These are phyloP conservation scores for Buteo buteo DNA, from an alignment of 2,113 vertebrate species.

Conservation along the genomic window DNA sequence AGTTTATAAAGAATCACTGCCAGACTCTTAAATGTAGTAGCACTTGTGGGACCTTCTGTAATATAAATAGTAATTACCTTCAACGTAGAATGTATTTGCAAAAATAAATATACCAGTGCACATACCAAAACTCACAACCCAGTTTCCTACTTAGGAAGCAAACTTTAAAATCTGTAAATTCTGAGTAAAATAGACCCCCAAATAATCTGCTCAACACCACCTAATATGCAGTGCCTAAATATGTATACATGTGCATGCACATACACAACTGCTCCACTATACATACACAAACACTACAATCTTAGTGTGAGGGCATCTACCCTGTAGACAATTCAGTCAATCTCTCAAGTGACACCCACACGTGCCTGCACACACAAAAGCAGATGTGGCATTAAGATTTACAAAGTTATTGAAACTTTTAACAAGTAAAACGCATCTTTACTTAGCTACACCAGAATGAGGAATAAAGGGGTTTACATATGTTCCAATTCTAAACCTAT, in stretches of 20 bases:
- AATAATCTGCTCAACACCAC: background rate
- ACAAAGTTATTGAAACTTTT: slow-evolving; percentile 99
- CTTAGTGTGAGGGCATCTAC: slow-evolving; percentile 59
- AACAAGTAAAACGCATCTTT: slow-evolving; percentile 96
- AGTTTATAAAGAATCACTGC: slow-evolving; percentile 54
- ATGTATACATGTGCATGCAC: background rate
- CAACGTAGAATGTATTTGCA: background rate
- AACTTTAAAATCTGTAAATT: background rate
- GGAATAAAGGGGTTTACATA: slow-evolving; percentile 99
- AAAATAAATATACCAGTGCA: background rate
- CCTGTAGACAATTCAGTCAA: slow-evolving; percentile 75
- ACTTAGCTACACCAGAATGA: slow-evolving; percentile 91
- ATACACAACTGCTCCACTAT: background rate
- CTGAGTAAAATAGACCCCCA: background rate
- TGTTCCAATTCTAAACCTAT: slow-evolving; percentile 99
- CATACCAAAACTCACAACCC: background rate
- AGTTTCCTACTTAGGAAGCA: background rate
- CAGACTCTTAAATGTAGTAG: slow-evolving; percentile 43
- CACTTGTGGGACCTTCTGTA: slow-evolving; percentile 33
- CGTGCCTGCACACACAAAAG: slow-evolving; percentile 84
- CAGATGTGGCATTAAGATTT: slow-evolving; percentile 99
- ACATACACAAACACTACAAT: background rate
- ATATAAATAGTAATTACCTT: slow-evolving; percentile 49
- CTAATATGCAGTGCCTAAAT: background rate
- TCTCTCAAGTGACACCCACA: slow-evolving; percentile 89